Conservation (phyloP, 2,888 invertebrate genomes). For the Pristionchus maxplancki region DNA sequence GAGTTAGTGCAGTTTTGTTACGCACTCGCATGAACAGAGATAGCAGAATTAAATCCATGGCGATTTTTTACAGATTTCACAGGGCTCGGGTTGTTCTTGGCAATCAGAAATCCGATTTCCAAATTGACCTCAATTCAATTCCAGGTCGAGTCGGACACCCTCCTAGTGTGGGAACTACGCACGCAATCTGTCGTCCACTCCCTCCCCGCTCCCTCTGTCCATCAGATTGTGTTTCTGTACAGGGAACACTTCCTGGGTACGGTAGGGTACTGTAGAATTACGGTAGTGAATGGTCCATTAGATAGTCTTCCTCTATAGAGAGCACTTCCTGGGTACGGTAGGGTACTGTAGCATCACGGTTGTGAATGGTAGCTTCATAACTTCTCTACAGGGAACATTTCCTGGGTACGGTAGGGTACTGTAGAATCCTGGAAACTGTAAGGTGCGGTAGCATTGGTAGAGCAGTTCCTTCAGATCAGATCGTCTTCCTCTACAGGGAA, state of each 20-base stretch:
- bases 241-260: conserved; percentile 66
- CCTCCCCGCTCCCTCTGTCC: conserved; percentile 62
- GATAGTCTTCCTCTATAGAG: conserved; percentile 65
- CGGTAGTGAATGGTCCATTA: conserved; percentile 57
- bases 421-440: not conserved
- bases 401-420: conserved; percentile 57
- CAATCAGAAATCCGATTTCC: too few relatives aligned
- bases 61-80: too few relatives aligned
- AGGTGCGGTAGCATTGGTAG: too few relatives aligned
- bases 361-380: conserved; percentile 58
- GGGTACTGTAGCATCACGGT: not conserved
- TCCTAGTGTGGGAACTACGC: conserved; percentile 72
- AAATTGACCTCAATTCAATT: too few relatives aligned
- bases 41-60: too few relatives aligned
- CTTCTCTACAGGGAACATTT: conserved; percentile 66
- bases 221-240: conserved; percentile 67
- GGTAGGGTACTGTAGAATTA: not conserved
- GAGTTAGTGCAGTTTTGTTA: too few relatives aligned
- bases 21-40: too few relatives aligned
- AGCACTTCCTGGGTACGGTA: conserved; percentile 62
- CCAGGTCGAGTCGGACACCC: conserved; percentile 61
- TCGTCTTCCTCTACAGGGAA: conserved; percentile 67
- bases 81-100: too few relatives aligned
- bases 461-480: too few relatives aligned
- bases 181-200: conserved; percentile 71